Base-by-base conservation (phyloP, 2,113 vertebrate genomes). In the Lates calcarifer region DNA sequence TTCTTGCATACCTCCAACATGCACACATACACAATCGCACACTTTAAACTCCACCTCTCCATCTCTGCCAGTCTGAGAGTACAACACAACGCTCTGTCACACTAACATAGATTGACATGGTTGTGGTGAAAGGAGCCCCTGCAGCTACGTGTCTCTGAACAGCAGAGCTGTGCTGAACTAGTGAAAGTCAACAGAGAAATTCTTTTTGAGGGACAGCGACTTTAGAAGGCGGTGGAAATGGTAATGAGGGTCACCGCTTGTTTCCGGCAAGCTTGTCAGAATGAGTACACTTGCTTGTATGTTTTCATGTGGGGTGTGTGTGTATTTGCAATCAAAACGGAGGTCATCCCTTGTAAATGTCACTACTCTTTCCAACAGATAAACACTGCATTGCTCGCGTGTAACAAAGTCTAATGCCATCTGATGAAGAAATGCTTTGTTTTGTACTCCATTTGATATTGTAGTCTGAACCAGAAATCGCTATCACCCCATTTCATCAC, bases 101-200 rank as follows among this genome's bases (percentile, higher is more conserved):
- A 26, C 79, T 87, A 87, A 84, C 75, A 58, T 53, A 24, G 77
- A 74, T 37, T 79, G 84, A 89, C 74, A 35, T 76, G 76, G 60
- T 39, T 66, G 37, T 63, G 61, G 62, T 64, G 61, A 55, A 85
- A 81, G 61, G 58, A 62, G 62, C 64, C 82, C 83, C 69, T 74
- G 68, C 67, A 74, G 86, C 81, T n/a, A 10, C 66, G n/a, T 60
- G 84, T 85, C 43, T 85, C 14, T 51, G 47, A 74, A 68, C 57
- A 57, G 74, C 39, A 55, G 28, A 77, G 64, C 65, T 39, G 61
- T 74, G 66, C 71, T 33, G 78, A 72, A 60, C 33, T 6, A 9
- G 45, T 73, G 69, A 67, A 83, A 83, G 69, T 85, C 79, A 65
- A 71, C 74, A 74, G 62, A 76, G 33, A 61, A 74, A 78, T 58